A percentile compares a stretch with the other conserved stretches of the same genome.
Evolutionary conservation across 2,888 invertebrate species (phyloP).

Genomic region (Hyposoter dolosus): DNA sequence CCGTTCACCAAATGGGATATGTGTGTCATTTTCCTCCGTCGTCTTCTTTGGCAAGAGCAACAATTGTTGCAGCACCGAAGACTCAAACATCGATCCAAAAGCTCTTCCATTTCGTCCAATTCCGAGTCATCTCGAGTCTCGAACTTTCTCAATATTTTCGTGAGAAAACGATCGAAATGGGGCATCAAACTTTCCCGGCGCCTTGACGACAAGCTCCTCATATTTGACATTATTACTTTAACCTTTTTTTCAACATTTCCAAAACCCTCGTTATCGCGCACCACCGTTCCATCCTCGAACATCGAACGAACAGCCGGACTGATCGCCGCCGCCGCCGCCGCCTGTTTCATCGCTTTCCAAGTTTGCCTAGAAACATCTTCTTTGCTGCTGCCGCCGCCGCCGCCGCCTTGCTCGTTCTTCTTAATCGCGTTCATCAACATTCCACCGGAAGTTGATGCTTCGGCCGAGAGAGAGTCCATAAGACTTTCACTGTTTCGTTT

Average conservation of each 20-base stretch:
- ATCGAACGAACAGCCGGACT: slow-evolving; percentile 8
- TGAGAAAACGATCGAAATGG: slow-evolving; percentile 44
- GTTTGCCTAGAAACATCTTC: neutral
- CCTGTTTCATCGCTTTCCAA: too few species aligned
- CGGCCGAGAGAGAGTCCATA: neutral
- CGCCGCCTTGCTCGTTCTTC: neutral
- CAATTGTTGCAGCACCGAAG: slow-evolving; percentile 9
- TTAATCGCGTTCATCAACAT: neutral
- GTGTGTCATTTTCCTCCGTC: neutral
- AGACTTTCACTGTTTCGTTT: neutral
- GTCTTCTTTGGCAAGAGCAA: slow-evolving; percentile 27
- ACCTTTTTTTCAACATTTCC: neutral
- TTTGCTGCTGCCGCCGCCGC: neutral
- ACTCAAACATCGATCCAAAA: neutral
- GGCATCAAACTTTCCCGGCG: neutral
- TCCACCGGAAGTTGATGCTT: neutral
- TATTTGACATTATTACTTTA: slow-evolving; percentile 7
- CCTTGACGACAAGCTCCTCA: slow-evolving; percentile 1
- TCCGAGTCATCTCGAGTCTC: slow-evolving; percentile 12
- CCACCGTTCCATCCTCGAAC: neutral
- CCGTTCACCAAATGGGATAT: neutral
- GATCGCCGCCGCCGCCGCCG: neutral
- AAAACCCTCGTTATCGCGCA: neutral
- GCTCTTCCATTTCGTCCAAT: neutral
- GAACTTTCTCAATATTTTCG: neutral